A percentile compares a stretch with the other conserved stretches of the same genome.
Conservation (phyloP, 2,113 vertebrate species). For the Apodemus speciosus region DNA sequence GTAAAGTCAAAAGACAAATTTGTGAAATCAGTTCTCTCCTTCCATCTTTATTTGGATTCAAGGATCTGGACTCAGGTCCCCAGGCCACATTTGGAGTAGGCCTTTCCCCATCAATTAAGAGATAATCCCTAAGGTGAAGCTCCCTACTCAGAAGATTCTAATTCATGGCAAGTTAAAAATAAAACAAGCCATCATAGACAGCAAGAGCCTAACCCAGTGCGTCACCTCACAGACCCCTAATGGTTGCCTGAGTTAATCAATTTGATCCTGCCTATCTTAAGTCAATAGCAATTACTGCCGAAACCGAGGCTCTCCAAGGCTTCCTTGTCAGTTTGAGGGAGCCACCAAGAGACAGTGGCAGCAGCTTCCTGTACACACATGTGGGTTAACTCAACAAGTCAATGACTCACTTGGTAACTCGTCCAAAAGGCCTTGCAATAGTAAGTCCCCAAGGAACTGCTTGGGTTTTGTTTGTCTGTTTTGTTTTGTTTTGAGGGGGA, state of each 20-base stretch:
- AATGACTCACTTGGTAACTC: neutral
- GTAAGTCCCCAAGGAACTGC: neutral
- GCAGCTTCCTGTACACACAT: fast-evolving
- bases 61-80: neutral
- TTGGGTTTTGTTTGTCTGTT: neutral
- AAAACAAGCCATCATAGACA: neutral
- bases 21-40: neutral
- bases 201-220: neutral
- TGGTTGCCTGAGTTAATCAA: neutral
- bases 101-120: neutral
- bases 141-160: neutral
- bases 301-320: too few species aligned
- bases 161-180: neutral
- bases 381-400: neutral
- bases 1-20: neutral
- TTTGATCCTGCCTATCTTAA: neutral
- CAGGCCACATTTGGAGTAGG: neutral
- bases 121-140: neutral
- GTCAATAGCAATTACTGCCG: neutral
- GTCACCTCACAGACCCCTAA: neutral
- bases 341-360: neutral
- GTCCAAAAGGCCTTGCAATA: neutral
- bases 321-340: neutral
- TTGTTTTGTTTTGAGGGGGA: neutral
- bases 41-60: neutral